A percentile compares a stretch with the other conserved stretches of the same genome.
Conservation (phyloP, 1,140 invertebrate genomes). For the Eueides isabella region DNA sequence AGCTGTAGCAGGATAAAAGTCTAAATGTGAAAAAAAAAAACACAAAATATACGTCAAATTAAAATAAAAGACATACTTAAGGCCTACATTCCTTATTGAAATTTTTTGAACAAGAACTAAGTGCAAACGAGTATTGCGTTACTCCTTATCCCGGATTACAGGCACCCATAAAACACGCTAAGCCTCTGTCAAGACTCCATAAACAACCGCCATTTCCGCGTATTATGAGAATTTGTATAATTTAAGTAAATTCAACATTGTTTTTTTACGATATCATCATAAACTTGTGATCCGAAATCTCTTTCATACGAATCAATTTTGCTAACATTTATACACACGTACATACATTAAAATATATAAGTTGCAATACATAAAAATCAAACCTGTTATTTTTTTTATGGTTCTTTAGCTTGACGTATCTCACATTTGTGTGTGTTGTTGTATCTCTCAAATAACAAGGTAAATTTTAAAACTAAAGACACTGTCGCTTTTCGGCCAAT, state of each 20-base stretch:
- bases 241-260: constrained; percentile 9
- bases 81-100: background rate
- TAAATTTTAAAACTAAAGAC: too few species aligned
- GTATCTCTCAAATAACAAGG: too few species aligned
- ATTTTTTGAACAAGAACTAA: constrained; percentile 32
- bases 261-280: constrained; percentile 6
- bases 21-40: background rate
- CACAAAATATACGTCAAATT: background rate
- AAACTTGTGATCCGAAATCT: background rate
- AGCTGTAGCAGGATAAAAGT: too few species aligned
- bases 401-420: too few species aligned
- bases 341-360: too few species aligned
- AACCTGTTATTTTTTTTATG: too few species aligned
- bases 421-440: too few species aligned
- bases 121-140: constrained; percentile 42
- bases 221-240: constrained; percentile 26
- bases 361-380: too few species aligned
- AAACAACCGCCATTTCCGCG: constrained; percentile 39
- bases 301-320: background rate
- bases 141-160: constrained; percentile 49
- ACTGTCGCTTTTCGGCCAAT: too few species aligned
- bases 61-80: background rate
- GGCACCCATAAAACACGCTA: constrained; percentile 48
- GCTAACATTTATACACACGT: background rate
- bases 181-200: constrained; percentile 46